Percentiles rank a stretch among this genome's conserved stretches.
Conservation (phyloP, 2,888 invertebrate genomes). For the Eurytoma californica region DNA sequence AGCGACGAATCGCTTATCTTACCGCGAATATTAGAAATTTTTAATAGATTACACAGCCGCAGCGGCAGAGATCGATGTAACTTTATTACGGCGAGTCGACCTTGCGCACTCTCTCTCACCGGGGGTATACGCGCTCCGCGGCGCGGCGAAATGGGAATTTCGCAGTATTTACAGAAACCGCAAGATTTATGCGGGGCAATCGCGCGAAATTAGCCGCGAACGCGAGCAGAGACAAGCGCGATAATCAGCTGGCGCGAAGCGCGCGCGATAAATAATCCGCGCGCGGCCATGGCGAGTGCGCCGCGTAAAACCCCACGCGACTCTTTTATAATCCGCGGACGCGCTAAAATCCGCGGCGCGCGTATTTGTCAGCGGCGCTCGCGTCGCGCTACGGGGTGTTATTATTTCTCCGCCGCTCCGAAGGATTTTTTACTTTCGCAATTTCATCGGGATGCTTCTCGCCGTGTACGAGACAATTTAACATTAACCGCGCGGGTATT, state of each 20-base stretch:
- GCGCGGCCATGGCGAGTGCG: not conserved
- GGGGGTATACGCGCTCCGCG: not conserved
- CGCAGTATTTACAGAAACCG: not conserved
- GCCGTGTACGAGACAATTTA: not conserved
- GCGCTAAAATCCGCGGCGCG: too few relatives aligned
- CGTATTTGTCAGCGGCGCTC: not conserved
- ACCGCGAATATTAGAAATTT: too few relatives aligned
- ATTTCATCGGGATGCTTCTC: not conserved
- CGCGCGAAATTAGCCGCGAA: slow-evolving; percentile 12
- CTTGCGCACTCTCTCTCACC: not conserved
- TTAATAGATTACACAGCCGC: too few relatives aligned
- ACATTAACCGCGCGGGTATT: not conserved
- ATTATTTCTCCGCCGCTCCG: not conserved
- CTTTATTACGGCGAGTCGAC: too few relatives aligned
- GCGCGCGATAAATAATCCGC: slow-evolving; percentile 24
- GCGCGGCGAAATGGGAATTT: not conserved
- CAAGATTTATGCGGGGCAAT: slow-evolving; percentile 36
- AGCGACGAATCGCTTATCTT: too few relatives aligned
- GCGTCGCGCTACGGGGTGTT: not conserved
- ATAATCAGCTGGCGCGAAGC: slow-evolving; percentile 30
- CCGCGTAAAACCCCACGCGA: not conserved
- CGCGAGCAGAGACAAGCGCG: slow-evolving; percentile 4
- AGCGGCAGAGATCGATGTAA: too few relatives aligned
- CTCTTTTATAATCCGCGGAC: too few relatives aligned
- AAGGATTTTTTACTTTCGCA: not conserved